These are phyloP conservation scores for Gallinago paraguaiae DNA, from an alignment of 2,113 vertebrate species.

Conservation along the genomic window DNA sequence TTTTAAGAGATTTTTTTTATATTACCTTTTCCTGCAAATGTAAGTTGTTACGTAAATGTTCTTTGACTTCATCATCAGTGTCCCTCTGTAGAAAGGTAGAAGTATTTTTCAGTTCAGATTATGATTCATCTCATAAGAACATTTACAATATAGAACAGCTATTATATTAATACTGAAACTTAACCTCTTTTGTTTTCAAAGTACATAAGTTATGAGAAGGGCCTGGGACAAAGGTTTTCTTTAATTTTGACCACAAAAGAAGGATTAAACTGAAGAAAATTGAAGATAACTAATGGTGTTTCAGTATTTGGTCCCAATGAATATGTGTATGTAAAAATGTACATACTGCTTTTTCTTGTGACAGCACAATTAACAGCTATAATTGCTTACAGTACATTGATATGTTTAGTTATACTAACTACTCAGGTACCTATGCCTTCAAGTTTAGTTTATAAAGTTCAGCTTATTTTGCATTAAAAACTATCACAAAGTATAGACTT, in stretches of 20 bases:
- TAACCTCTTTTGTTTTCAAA: not conserved
- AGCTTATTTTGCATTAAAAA: not conserved
- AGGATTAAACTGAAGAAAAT: not conserved
- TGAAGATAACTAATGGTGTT: not conserved
- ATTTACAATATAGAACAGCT: not conserved
- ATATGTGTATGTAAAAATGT: not conserved
- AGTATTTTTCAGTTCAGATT: not conserved
- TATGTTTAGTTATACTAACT: not conserved
- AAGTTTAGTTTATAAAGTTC: not conserved
- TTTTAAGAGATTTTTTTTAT: not conserved
- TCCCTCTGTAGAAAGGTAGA: constrained; percentile 83
- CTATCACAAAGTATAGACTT: constrained; percentile 53
- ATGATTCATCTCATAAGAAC: not conserved
- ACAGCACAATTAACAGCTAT: not conserved
- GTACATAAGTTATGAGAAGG: not conserved
- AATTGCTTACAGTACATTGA: not conserved
- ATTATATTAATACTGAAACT: not conserved
- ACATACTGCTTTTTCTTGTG: not conserved
- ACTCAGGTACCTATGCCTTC: not conserved
- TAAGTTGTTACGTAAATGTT: constrained; percentile 90
- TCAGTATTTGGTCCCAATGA: not conserved
- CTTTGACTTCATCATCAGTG: constrained; percentile 96
- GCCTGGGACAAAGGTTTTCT: not conserved
- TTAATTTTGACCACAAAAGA: not conserved
- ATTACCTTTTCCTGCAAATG: constrained; percentile 94